phyloP scores from a whole-genome alignment of 53 echinoderm and acorn worm genomes.

The Apostichopus leukothele region DNA sequence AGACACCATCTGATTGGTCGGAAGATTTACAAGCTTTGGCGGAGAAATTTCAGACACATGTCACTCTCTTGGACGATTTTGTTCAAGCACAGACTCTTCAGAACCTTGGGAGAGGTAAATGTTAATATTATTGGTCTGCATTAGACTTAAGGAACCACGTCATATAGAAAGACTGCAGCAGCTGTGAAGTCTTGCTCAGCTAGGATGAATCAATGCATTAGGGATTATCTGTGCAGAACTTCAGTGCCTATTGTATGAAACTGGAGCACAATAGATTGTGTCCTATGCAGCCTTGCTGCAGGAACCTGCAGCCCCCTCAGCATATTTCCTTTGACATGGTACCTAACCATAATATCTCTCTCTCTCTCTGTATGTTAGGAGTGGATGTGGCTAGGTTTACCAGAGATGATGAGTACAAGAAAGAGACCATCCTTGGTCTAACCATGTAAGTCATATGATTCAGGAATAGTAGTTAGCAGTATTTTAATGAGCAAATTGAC shows the following conservation, averaged over 20 bases:
- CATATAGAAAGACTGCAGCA: too few relatives aligned
- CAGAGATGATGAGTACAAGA: constrained; percentile 88
- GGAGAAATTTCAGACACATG: constrained; percentile 66
- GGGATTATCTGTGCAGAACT: too few relatives aligned
- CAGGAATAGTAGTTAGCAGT: too few relatives aligned
- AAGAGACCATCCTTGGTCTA: constrained; percentile 93
- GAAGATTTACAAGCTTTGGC: constrained; percentile 58
- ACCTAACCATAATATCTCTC: neutral
- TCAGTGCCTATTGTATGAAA: too few relatives aligned
- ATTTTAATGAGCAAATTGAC: too few relatives aligned
- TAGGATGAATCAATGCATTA: too few relatives aligned
- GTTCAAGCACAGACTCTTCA: constrained; percentile 89
- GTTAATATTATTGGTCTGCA: neutral
- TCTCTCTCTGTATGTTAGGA: constrained; percentile 52
- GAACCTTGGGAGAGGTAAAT: constrained; percentile 80
- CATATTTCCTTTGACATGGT: too few relatives aligned
- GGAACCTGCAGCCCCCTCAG: too few relatives aligned
- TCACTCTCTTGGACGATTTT: constrained; percentile 84
- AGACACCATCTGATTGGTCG: constrained; percentile 71
- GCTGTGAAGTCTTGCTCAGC: too few relatives aligned
- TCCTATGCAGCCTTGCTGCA: too few relatives aligned
- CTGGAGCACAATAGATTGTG: too few relatives aligned
- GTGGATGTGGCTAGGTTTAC: constrained; percentile 96
- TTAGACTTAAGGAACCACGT: too few relatives aligned
- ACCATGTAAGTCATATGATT: constrained; percentile 74